These are phyloP conservation scores for Empidonax traillii DNA, from an alignment of 2,113 vertebrate genomes.

Conservation along the genomic window DNA sequence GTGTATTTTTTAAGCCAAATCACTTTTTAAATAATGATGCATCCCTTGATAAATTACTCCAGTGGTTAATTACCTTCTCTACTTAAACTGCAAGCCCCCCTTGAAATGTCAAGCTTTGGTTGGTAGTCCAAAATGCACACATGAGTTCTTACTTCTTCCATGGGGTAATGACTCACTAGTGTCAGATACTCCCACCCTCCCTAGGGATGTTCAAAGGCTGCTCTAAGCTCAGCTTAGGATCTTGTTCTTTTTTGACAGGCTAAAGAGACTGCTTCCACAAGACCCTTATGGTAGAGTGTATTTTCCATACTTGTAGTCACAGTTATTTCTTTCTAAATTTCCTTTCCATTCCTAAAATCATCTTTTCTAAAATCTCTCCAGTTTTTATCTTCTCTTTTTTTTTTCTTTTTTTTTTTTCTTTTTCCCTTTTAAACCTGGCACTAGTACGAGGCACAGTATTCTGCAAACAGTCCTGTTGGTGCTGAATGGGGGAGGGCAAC, in stretches of 20 bases:
- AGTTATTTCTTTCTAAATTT: not conserved
- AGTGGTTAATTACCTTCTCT: constrained; percentile 17
- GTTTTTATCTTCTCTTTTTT: not conserved
- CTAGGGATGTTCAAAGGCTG: not conserved
- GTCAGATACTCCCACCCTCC: not conserved
- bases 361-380: not conserved
- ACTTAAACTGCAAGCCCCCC: not conserved
- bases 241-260: not conserved
- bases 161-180: not conserved
- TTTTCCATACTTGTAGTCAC: not conserved
- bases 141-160: not conserved
- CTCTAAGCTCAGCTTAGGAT: not conserved
- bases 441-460: not conserved
- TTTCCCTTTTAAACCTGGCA: not conserved
- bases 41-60: not conserved
- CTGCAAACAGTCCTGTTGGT: not conserved
- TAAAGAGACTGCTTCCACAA: not conserved
- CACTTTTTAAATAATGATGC: not conserved
- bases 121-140: not conserved
- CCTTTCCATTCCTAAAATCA: not conserved
- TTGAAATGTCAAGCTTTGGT: not conserved
- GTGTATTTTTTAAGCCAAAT: not conserved
- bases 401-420: not conserved
- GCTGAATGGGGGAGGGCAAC: not conserved
- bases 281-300: not conserved